These are phyloP conservation scores for Eulemur albifrons DNA, from an alignment of 2,797 vertebrate species.

Conservation along the genomic window DNA sequence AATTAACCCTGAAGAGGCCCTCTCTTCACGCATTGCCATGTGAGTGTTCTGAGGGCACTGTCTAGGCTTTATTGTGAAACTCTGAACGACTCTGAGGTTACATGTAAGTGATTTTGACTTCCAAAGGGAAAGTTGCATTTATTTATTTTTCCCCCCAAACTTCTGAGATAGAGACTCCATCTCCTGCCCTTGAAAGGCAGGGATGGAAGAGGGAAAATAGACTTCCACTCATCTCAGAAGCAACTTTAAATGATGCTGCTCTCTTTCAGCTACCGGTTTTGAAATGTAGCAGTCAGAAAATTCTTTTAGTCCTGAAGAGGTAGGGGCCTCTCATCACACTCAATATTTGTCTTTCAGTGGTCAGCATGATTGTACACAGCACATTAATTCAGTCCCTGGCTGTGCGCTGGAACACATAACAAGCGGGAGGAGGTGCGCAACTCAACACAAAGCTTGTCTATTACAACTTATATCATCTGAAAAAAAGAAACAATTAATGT, in stretches of 20 bases:
- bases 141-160: constrained; percentile 44
- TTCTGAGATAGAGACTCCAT: constrained; percentile 64
- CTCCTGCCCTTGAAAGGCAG: constrained; percentile 63
- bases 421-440: neutral
- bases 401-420: neutral
- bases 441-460: neutral
- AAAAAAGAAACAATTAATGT: neutral
- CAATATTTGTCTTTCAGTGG: neutral
- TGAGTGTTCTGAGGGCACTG: constrained; percentile 83
- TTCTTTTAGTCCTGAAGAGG: constrained; percentile 52
- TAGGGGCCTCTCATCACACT: neutral
- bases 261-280: constrained; percentile 42
- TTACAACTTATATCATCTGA: neutral
- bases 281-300: constrained; percentile 17
- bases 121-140: constrained; percentile 78
- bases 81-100: constrained; percentile 80
- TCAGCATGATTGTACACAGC: neutral
- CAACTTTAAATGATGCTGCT: constrained; percentile 14
- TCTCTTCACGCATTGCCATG: constrained; percentile 67
- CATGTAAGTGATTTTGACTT: constrained; percentile 86
- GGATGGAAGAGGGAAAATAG: constrained; percentile 45
- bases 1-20: constrained; percentile 89
- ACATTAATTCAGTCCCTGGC: neutral
- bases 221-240: constrained; percentile 34
- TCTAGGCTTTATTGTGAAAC: constrained; percentile 82